Percentiles rank a stretch among this genome's conserved stretches.
Conservation (phyloP, 2,797 vertebrate genomes). For the Manis javanica region DNA sequence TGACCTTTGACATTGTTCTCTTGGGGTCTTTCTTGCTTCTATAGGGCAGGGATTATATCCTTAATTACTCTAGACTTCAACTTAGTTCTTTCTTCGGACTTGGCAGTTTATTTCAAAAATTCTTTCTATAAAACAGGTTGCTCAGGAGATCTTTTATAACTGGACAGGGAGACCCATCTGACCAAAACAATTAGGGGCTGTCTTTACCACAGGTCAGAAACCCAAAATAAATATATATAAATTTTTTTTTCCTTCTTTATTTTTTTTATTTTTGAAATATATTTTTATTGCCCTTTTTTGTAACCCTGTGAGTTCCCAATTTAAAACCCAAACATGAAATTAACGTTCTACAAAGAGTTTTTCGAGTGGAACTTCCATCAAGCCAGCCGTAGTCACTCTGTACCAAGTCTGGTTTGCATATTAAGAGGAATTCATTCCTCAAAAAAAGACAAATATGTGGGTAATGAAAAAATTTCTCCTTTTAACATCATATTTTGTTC, state of each 20-base stretch:
- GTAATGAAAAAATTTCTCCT: background rate
- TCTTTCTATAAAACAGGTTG: conserved; percentile 40
- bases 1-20: conserved; percentile 23
- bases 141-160: conserved; percentile 48
- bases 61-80: conserved; percentile 47
- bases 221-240: conserved; percentile 15
- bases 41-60: background rate
- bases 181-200: conserved; percentile 51
- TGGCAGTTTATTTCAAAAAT: conserved; percentile 37
- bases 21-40: conserved; percentile 41
- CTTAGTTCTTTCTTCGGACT: conserved; percentile 12
- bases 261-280: background rate
- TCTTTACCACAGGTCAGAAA: conserved; percentile 17
- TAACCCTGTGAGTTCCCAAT: background rate
- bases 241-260: too few relatives aligned
- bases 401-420: background rate
- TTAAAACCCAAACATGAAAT: conserved; percentile 62
- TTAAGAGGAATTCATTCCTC: background rate
- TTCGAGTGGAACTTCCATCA: background rate
- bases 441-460: background rate
- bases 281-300: conserved; percentile 30
- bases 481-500: background rate
- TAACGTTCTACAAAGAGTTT: background rate
- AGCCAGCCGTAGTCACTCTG: background rate
- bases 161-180: background rate